Evolutionary conservation across 2,113 vertebrate species (phyloP).

Genomic region (Tinamus guttatus): DNA sequence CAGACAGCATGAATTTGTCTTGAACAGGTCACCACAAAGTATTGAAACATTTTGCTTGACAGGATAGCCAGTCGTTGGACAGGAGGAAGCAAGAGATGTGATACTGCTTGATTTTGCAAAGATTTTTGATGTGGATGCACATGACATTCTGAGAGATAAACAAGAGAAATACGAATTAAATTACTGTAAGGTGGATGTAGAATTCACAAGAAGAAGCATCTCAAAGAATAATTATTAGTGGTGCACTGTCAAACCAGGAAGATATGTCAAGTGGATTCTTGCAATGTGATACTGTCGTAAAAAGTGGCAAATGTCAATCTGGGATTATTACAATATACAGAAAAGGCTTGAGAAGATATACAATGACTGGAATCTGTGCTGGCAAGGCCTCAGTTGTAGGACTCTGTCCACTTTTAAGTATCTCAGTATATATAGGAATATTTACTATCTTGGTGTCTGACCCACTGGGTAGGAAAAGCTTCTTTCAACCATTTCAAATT

Average conservation of each 20-base stretch:
- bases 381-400: not conserved
- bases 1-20: not conserved
- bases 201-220: not conserved
- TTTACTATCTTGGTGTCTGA: fast-evolving
- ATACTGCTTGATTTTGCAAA: not conserved
- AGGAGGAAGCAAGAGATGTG: not conserved
- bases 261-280: not conserved
- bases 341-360: not conserved
- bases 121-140: not conserved
- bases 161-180: not conserved
- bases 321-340: not conserved
- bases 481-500: not conserved
- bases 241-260: not conserved
- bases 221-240: not conserved
- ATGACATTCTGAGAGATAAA: not conserved
- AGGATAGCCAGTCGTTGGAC: not conserved
- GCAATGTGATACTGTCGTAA: not conserved
- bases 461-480: not conserved
- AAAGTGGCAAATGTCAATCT: not conserved
- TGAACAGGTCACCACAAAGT: not conserved
- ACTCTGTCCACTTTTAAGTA: not conserved
- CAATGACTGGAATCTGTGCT: not conserved
- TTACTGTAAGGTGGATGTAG: not conserved
- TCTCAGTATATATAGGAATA: fast-evolving
- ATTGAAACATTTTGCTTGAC: not conserved